A percentile compares a stretch with the other conserved stretches of the same genome.
Evolutionary conservation across 1,140 invertebrate genomes (phyloP).

Genomic region (Penaeus indicus): DNA sequence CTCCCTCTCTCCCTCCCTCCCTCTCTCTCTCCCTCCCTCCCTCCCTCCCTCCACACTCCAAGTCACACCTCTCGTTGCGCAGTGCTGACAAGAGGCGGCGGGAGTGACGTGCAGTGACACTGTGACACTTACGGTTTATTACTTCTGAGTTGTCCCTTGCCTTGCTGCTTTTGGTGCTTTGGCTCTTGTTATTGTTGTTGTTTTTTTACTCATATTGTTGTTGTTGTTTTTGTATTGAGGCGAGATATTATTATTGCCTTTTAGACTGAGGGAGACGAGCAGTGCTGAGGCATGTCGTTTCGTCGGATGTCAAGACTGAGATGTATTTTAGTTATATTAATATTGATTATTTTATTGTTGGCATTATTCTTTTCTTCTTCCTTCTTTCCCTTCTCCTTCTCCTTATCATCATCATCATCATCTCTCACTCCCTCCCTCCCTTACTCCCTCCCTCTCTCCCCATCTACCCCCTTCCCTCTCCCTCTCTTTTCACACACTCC

Average conservation of each 20-base stretch:
- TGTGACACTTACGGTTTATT: background rate
- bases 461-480: background rate
- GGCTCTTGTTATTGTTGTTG: no score
- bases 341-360: background rate
- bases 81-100: background rate
- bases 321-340: no score
- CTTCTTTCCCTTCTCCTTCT: background rate
- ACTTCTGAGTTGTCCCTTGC: no score
- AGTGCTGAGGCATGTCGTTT: no score
- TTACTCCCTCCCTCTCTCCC: background rate
- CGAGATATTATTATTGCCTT: no score
- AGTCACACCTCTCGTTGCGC: background rate
- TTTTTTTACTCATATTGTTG: no score
- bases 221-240: no score
- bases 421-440: background rate
- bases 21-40: background rate
- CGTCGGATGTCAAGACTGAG: no score
- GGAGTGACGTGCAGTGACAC: constrained; percentile 21
- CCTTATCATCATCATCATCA: background rate
- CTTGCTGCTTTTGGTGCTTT: no score
- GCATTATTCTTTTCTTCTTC: background rate
- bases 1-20: background rate
- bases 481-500: background rate
- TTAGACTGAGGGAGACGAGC: no score
- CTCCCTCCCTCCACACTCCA: background rate